Percentiles rank a stretch among this genome's conserved stretches.
Evolutionary conservation across 2,797 vertebrate genomes (phyloP).

Genomic region (Falco peregrinus): DNA sequence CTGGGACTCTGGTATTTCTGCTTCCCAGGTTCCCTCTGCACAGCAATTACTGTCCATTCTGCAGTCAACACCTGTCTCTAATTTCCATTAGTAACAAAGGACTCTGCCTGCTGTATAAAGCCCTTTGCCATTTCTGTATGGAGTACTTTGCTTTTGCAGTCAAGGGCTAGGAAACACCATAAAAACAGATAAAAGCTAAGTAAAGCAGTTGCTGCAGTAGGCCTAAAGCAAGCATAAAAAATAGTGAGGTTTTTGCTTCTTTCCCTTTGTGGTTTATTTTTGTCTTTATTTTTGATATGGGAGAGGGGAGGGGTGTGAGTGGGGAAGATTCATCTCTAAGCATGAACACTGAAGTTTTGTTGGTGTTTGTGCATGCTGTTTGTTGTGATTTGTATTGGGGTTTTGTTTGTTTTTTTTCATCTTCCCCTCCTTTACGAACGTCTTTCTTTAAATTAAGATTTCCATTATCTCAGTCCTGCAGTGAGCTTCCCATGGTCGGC

Average conservation of each 20-base stretch:
- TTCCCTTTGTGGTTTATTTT: constrained; percentile 59
- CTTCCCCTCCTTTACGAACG: neutral
- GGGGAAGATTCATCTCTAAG: neutral
- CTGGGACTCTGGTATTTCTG: neutral
- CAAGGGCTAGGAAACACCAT: neutral
- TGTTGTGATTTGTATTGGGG: neutral
- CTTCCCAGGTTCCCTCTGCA: neutral
- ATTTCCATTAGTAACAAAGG: constrained; percentile 1
- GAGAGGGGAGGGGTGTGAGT: neutral
- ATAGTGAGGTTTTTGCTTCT: constrained; percentile 45
- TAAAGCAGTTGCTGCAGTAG: neutral
- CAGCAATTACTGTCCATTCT: neutral
- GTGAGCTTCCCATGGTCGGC: neutral
- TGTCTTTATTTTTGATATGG: neutral
- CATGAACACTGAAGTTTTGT: fast-evolving
- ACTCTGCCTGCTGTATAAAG: neutral
- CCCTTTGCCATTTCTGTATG: neutral
- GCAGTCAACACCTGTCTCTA: neutral
- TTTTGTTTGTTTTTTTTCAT: neutral
- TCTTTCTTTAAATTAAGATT: neutral
- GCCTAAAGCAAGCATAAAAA: constrained; percentile 12
- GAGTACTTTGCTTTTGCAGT: neutral
- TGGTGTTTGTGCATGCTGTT: neutral
- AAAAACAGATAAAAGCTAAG: constrained; percentile 17
- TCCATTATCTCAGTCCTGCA: neutral